These are phyloP conservation scores for Drosophila prolongata DNA, from an alignment of 2,888 invertebrate species.

Conservation along the genomic window DNA sequence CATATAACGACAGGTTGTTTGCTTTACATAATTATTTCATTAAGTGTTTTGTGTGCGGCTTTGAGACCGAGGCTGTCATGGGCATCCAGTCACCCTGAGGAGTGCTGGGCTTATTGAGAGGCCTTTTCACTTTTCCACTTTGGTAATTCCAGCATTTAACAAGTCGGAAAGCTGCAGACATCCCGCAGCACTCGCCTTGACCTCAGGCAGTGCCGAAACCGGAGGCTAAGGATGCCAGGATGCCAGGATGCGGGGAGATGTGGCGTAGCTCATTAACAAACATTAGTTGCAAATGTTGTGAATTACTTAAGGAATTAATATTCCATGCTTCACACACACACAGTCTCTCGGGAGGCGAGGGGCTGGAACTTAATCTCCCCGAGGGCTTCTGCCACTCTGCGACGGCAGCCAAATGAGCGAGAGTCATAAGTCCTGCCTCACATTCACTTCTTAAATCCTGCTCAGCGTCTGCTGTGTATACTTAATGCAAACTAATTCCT, in stretches of 20 bases:
- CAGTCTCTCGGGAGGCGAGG: conserved; percentile 8
- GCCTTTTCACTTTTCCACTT: conserved; percentile 60
- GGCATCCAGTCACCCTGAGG: conserved; percentile 25
- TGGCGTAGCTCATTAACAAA: conserved; percentile 74
- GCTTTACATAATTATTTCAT: conserved; percentile 76
- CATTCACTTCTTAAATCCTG: conserved; percentile 64
- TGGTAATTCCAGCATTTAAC: conserved; percentile 70
- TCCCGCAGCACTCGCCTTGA: conserved; percentile 61
- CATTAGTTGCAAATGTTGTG: conserved; percentile 80
- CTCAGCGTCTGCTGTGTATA: conserved; percentile 49
- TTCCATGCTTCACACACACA: conserved; percentile 68
- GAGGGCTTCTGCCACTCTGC: conserved; percentile 43
- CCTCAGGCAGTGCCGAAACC: conserved; percentile 59
- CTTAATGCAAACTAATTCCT: conserved; percentile 79
- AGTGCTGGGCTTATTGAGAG: conserved; percentile 20
- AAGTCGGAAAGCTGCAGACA: conserved; percentile 47
- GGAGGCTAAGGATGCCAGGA: conserved; percentile 6
- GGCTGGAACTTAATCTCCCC: conserved; percentile 55
- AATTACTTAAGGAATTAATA: conserved; percentile 81
- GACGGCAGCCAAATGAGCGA: conserved; percentile 49
- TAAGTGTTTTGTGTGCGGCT: conserved; percentile 59
- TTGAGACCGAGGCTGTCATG: conserved; percentile 10
- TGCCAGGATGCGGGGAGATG: conserved; percentile 15
- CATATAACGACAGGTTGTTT: conserved; percentile 49
- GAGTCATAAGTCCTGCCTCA: conserved; percentile 44